phyloP scores from a whole-genome alignment of 2,797 vertebrate genomes.

The Pipistrellus pipistrellus region DNA sequence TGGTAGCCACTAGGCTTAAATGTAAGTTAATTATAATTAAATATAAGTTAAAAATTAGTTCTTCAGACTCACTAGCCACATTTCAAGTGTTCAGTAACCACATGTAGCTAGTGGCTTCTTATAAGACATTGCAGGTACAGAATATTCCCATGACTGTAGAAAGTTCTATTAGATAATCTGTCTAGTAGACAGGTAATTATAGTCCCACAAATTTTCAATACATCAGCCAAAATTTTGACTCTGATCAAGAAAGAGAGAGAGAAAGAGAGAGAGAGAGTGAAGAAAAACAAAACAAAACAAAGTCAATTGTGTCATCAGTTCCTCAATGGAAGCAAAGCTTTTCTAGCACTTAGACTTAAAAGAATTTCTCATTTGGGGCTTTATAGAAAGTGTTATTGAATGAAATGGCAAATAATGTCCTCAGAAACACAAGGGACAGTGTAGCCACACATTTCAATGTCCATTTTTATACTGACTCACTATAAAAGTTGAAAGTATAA shows the following conservation, averaged over 20 bases:
- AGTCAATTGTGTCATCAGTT: constrained; percentile 33
- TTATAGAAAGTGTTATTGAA: constrained; percentile 26
- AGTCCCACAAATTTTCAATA: constrained; percentile 5
- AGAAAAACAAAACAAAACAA: constrained; percentile 2
- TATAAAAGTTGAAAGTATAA: neutral
- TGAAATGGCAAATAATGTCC: neutral
- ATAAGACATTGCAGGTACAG: neutral
- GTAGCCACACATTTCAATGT: constrained; percentile 5
- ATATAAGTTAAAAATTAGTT: neutral
- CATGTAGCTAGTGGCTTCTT: neutral
- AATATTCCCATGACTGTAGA: neutral
- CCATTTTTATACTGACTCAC: constrained; percentile 27
- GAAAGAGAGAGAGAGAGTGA: neutral
- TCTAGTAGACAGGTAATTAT: constrained; percentile 13
- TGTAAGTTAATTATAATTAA: constrained; percentile 50
- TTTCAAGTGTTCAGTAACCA: neutral
- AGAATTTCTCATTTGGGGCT: neutral
- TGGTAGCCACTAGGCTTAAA: neutral
- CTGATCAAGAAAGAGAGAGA: neutral
- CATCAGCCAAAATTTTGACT: constrained; percentile 46
- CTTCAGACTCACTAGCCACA: neutral
- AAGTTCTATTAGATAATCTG: neutral
- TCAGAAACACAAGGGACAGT: neutral
- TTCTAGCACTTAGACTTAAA: constrained; percentile 5
- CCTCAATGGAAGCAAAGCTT: constrained; percentile 40